A percentile compares a stretch with the other conserved stretches of the same genome.
These are phyloP conservation scores for Malurus cyaneus DNA, from an alignment of 2,113 vertebrate species.

Conservation along the genomic window DNA sequence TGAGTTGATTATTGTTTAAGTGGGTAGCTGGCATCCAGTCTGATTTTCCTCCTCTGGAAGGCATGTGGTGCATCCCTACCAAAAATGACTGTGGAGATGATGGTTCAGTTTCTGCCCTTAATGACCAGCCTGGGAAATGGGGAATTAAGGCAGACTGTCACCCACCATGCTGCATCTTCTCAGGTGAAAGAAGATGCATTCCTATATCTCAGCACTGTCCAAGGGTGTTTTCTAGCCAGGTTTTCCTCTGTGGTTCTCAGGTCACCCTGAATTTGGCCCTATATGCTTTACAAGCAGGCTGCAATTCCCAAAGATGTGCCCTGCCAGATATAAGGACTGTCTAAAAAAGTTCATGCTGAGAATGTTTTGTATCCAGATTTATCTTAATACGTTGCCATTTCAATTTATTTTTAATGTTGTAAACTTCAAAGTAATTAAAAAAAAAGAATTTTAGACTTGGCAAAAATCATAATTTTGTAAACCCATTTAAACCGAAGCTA, in stretches of 20 bases:
- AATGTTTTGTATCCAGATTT: background rate
- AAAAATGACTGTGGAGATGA: background rate
- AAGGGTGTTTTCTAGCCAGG: background rate
- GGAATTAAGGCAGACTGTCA: background rate
- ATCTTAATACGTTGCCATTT: background rate
- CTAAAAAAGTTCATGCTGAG: background rate
- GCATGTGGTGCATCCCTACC: background rate
- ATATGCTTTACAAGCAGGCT: background rate
- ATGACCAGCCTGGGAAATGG: background rate
- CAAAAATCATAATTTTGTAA: slow-evolving; percentile 20
- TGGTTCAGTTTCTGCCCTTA: background rate
- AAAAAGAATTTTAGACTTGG: background rate
- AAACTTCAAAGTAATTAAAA: background rate
- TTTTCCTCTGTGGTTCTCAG: background rate
- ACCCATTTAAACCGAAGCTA: background rate
- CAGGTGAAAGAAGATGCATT: background rate
- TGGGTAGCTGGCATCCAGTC: slow-evolving; percentile 74
- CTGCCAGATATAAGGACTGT: background rate
- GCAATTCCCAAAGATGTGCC: background rate
- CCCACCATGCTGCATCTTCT: background rate
- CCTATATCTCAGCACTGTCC: background rate
- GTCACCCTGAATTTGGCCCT: background rate
- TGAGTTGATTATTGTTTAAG: slow-evolving; percentile 80
- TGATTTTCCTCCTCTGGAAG: slow-evolving; percentile 57
- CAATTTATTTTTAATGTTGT: background rate